Evolutionary conservation across 2,888 invertebrate species (phyloP), one percentile per base, ranked within the genome.

Genomic region (Campopleginae sp.): DNA sequence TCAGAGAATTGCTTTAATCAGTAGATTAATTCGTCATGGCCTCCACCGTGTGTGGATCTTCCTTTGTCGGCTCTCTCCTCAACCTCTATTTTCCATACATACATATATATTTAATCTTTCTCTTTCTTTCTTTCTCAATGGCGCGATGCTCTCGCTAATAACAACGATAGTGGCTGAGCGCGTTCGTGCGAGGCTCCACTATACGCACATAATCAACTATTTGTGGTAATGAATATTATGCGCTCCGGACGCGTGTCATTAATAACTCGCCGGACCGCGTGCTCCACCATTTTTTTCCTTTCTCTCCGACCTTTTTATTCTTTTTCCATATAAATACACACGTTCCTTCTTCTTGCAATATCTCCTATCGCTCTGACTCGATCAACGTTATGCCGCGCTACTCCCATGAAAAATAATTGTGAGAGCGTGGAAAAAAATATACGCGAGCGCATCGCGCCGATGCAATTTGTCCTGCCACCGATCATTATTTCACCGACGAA

Each of bases 11-110:
- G 92, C 92, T 92, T 93, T 92, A 93, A 93, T 93, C 93, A 93
- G 92, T 91, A 92, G 91, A 93, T 93, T 93, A 93, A 93, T 93
- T 93, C 93, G 93, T 93, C 92, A 93, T 91, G 92, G 91, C 91
- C 89, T 89, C 91, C 91, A 89, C 91, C 88, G 90, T 89, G 90
- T 89, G 91, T 89, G 90, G 90, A 90, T 91, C 90, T 90, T 91
- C 91, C 93, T 93, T 93, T 93, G 93, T 93, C 93, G 93, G 93
- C 88, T 89, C 88, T 89, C 61, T 42, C 44, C 77, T 58, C 33
- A 46, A 44, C 61, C 66, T 68, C 66, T 66, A 66, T 58, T 78
- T 70, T 77, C 77, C 51, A 66, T 42, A 42, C 14, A 44, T 38
- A 38, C 27, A 51, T n/a, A 38, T 48, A 54, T 38, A 23, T 54